phyloP scores from a whole-genome alignment of 2,113 vertebrate species.

The Rhabdomys dilectus region DNA sequence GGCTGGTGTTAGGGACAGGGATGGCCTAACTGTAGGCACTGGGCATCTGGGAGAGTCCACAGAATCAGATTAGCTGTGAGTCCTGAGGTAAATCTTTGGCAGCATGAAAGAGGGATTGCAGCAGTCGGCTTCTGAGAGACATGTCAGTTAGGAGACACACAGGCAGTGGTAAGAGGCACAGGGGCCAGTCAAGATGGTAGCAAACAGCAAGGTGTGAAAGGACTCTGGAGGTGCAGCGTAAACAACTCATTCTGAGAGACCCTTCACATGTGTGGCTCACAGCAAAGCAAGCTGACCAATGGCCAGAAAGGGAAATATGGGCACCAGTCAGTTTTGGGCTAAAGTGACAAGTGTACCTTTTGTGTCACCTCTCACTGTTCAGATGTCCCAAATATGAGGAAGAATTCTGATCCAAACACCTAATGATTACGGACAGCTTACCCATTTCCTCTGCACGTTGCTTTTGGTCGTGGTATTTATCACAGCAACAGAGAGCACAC shows the following conservation, averaged over 20 bases:
- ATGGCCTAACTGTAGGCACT: neutral
- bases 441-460: too few species aligned
- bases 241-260: neutral
- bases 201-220: neutral
- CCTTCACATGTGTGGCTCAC: neutral
- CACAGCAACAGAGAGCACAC: neutral
- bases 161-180: neutral
- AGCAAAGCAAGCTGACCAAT: neutral
- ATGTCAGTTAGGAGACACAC: neutral
- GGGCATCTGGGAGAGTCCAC: neutral
- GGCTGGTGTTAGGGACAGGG: too few species aligned
- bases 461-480: neutral
- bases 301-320: neutral
- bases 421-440: too few species aligned
- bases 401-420: neutral
- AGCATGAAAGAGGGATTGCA: neutral
- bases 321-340: neutral
- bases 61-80: fast-evolving
- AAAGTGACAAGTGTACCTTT: neutral
- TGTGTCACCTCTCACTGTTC: neutral
- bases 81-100: neutral
- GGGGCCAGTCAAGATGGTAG: neutral
- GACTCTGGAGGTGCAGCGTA: neutral
- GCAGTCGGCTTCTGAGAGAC: neutral
- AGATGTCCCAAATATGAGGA: neutral